These are phyloP conservation scores for Cephalopachus bancanus DNA, from an alignment of 2,797 vertebrate species.

Conservation along the genomic window DNA sequence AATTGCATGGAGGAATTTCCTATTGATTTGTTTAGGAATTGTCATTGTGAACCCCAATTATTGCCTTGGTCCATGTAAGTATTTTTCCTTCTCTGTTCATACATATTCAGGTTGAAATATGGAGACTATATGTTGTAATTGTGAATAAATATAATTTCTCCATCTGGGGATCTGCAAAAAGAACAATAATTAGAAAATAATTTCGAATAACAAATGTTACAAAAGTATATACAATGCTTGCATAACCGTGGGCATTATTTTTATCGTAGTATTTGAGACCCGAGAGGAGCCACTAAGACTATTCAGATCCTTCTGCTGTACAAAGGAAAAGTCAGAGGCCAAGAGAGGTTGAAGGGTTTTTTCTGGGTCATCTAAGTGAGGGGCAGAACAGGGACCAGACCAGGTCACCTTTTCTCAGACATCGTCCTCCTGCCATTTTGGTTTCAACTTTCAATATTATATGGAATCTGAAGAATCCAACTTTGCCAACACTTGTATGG, in stretches of 20 bases:
- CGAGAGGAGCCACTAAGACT: neutral
- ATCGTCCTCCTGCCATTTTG: neutral
- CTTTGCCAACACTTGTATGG: neutral
- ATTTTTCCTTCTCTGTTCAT: neutral
- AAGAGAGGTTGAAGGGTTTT: neutral
- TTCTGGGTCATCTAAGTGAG: neutral
- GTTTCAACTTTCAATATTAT: neutral
- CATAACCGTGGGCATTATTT: neutral
- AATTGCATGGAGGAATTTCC: constrained; percentile 93
- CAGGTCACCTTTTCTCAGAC: neutral
- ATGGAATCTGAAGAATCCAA: neutral
- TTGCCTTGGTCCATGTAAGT: constrained; percentile 95
- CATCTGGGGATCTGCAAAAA: neutral
- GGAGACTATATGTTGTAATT: constrained; percentile 31
- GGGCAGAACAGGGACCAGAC: neutral
- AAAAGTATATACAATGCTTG: neutral
- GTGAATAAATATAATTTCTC: neutral
- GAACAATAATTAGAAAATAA: neutral
- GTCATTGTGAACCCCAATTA: constrained; percentile 97
- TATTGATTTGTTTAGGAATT: constrained; percentile 95
- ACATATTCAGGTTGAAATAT: constrained; percentile 15
- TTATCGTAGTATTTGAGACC: neutral
- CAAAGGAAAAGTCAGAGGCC: neutral
- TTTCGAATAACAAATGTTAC: too few relatives aligned
- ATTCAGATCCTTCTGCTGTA: neutral